These are phyloP conservation scores for Bellardia pandia DNA, from an alignment of 2,888 invertebrate genomes.

Conservation along the genomic window DNA sequence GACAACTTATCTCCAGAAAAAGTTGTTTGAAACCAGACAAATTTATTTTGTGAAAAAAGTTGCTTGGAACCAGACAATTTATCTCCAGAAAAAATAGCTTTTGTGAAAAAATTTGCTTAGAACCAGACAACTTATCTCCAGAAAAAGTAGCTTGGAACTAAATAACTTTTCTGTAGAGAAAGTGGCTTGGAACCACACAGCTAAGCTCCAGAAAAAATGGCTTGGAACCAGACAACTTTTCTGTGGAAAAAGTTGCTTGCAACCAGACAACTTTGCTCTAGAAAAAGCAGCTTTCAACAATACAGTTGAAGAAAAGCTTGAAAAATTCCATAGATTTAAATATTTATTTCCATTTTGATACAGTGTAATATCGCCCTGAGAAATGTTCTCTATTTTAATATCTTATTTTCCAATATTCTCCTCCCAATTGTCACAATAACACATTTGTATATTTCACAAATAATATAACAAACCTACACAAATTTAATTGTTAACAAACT, in stretches of 20 bases:
- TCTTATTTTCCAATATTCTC: neutral
- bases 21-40: neutral
- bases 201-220: neutral
- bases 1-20: neutral
- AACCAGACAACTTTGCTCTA: neutral
- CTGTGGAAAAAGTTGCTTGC: neutral
- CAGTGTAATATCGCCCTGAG: neutral
- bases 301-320: neutral
- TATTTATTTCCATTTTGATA: neutral
- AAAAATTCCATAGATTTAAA: no score
- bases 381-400: neutral
- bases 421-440: neutral
- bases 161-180: neutral
- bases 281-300: neutral
- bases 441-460: conserved; percentile 34
- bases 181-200: neutral
- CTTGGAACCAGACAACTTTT: neutral
- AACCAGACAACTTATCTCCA: neutral
- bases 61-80: neutral
- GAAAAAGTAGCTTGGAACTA: neutral
- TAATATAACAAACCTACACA: conserved; percentile 20
- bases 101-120: neutral
- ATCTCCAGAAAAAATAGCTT: neutral
- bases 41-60: neutral
- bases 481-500: conserved; percentile 52